A percentile compares a stretch with the other conserved stretches of the same genome.
Conservation (phyloP, 2,888 invertebrate genomes). For the Drosophila pullipes region DNA sequence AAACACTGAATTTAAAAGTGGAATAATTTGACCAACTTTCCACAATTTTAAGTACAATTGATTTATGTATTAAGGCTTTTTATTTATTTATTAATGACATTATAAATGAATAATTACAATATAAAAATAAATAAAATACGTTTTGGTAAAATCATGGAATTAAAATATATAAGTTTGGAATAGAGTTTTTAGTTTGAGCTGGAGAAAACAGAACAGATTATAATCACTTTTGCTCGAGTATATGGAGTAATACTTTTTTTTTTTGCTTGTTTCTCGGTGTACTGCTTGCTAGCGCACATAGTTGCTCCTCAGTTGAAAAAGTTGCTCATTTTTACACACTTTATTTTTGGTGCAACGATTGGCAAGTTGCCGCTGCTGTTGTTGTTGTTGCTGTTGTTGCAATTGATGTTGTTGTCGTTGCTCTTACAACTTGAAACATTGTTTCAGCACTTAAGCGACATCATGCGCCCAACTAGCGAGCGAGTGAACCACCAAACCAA, state of each 20-base stretch:
- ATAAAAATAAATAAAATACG: rapidly evolving
- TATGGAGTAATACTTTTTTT: no score
- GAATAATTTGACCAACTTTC: not conserved
- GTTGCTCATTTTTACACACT: slow-evolving; percentile 78
- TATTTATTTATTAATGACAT: not conserved
- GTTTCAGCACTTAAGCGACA: slow-evolving; percentile 81
- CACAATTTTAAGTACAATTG: not conserved
- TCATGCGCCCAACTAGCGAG: slow-evolving; percentile 64
- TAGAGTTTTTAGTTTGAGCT: not conserved
- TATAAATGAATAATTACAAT: not conserved
- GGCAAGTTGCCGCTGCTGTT: slow-evolving; percentile 41
- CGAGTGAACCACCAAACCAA: slow-evolving; percentile 30
- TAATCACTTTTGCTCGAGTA: not conserved
- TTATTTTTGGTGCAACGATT: slow-evolving; percentile 73
- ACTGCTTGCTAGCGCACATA: slow-evolving; percentile 49
- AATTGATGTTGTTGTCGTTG: slow-evolving; percentile 61
- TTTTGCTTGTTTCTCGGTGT: not conserved
- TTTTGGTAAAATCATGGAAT: not conserved
- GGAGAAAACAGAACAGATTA: not conserved
- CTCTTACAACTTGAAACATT: slow-evolving; percentile 80
- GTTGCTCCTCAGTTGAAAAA: slow-evolving; percentile 77
- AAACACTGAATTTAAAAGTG: not conserved
- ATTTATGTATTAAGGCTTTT: not conserved
- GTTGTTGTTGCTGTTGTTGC: slow-evolving; percentile 12
- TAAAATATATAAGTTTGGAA: not conserved